phyloP scores from a whole-genome alignment of 2,888 invertebrate genomes.

The Julus scanicus region DNA sequence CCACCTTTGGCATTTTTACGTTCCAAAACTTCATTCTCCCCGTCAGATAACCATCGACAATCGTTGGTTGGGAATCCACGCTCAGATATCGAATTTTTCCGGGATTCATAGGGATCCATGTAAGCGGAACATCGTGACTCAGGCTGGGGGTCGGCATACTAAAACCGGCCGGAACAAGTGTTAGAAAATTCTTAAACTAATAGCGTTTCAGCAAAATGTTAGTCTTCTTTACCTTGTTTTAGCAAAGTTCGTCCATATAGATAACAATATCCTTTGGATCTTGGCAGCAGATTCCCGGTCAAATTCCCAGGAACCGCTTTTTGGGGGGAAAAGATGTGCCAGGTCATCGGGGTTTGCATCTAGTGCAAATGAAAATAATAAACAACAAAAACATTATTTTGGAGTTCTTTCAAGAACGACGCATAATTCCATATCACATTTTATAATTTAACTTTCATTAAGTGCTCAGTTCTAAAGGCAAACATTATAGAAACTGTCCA shows the following conservation, averaged over 20 bases:
- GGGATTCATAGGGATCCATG: constrained; percentile 56
- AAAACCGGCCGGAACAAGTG: neutral
- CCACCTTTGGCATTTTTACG: constrained; percentile 44
- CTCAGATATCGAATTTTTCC: constrained; percentile 54
- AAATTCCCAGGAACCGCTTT: neutral
- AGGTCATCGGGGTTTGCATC: constrained; percentile 47
- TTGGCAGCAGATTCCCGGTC: constrained; percentile 37
- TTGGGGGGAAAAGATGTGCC: neutral
- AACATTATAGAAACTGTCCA: too few relatives aligned
- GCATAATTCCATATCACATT: too few relatives aligned
- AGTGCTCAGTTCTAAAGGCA: too few relatives aligned
- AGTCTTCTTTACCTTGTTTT: constrained; percentile 52
- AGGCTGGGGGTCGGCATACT: constrained; percentile 56
- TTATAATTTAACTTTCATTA: too few relatives aligned
- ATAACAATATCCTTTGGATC: constrained; percentile 45
- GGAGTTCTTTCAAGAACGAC: too few relatives aligned
- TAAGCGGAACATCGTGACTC: constrained; percentile 46
- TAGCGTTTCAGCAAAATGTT: neutral
- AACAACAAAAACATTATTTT: too few relatives aligned
- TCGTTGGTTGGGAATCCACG: neutral
- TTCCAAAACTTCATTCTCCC: constrained; percentile 55
- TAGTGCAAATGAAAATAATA: neutral
- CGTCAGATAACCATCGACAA: constrained; percentile 47
- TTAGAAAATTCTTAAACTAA: neutral
- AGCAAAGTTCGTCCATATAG: constrained; percentile 54